Evolutionary conservation across 1,140 invertebrate genomes (phyloP).

Genomic region (Zophobas atratus): DNA sequence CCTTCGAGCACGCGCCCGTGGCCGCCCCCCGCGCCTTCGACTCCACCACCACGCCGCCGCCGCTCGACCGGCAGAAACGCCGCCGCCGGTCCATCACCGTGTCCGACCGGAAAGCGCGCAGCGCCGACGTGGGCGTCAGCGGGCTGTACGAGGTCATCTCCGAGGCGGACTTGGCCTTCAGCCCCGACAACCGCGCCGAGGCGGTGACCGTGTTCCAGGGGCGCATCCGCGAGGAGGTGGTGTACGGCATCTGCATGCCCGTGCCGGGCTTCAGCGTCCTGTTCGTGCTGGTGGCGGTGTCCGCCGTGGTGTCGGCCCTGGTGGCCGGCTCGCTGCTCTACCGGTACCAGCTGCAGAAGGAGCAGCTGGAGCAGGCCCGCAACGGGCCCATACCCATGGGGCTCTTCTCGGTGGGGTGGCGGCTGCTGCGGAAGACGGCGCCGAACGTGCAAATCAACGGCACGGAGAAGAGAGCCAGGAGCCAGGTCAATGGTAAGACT

Average conservation of each 20-base stretch:
- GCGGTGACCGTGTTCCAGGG: constrained; percentile 90
- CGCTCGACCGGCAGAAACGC: constrained; percentile 61
- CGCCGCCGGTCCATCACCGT: constrained; percentile 78
- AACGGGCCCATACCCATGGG: constrained; percentile 69
- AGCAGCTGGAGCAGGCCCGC: constrained; percentile 71
- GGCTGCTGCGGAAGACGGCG: constrained; percentile 72
- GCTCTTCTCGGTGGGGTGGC: constrained; percentile 78
- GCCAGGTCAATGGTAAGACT: constrained; percentile 49
- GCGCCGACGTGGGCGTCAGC: constrained; percentile 88
- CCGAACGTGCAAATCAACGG: constrained; percentile 57
- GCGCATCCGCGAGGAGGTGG: constrained; percentile 87
- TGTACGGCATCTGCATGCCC: constrained; percentile 93
- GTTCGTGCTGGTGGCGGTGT: constrained; percentile 88
- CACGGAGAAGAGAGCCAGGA: constrained; percentile 51
- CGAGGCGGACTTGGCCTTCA: constrained; percentile 92
- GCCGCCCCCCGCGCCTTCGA: constrained; percentile 57
- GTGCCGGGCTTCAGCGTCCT: constrained; percentile 89
- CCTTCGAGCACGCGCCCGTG: constrained; percentile 72
- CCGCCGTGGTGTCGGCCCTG: constrained; percentile 85
- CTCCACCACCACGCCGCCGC: constrained; percentile 30
- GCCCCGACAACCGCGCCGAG: constrained; percentile 83
- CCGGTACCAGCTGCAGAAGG: constrained; percentile 82
- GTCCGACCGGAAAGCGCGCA: constrained; percentile 78
- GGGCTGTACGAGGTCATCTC: constrained; percentile 94
- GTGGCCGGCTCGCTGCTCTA: constrained; percentile 84